Evolutionary conservation across 2,113 vertebrate species (phyloP), one percentile per base, ranked within the genome.

Genomic region (Psettodes erumei): DNA sequence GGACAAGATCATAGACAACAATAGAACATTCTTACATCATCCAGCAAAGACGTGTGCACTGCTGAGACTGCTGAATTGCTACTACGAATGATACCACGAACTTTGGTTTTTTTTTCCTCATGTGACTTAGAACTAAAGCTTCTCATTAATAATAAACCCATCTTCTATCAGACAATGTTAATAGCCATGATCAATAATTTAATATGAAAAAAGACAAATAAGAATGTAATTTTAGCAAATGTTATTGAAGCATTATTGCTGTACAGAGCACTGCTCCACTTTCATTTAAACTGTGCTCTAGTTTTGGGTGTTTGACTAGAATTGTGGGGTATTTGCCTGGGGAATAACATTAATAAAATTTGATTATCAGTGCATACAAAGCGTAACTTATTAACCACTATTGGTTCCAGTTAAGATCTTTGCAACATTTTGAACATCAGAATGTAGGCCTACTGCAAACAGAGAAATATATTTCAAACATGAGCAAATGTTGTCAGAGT

Each of bases 291-390:
- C 23, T 19, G 48, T 56, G 71, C 73, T 75, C 73, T 56, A 53
- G 35, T 82, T 88, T 75, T 45, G 42, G 32, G 37, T 64, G 30
- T 81, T 84, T 75, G 75, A 73, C 50, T 80, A 71, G 73, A 79
- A 76, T 83, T 61, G 45, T 59, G 37, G 72, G 78, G 27, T 65
- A 45, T 82, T 78, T 83, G 76, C 67, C 79, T 83, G 56, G 38
- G 82, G 79, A 73, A 58, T 68, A 72, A 75, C 63, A 73, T 71
- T 40, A 84, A 81, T 66, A 67, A 53, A 81, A 74, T 82, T 11
- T 76, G 60, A 83, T 86, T 67, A 82, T 84, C 62, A 75, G 35
- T 56, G 59, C 71, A 76, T 21, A 48, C 71, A 84, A 40, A 69
- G 68, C 56, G 64, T 71, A 47, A 79, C 45, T 72, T 88, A 75